phyloP scores from a whole-genome alignment of 92 coral and sea anemone genomes.

The Phymanthus crucifer region DNA sequence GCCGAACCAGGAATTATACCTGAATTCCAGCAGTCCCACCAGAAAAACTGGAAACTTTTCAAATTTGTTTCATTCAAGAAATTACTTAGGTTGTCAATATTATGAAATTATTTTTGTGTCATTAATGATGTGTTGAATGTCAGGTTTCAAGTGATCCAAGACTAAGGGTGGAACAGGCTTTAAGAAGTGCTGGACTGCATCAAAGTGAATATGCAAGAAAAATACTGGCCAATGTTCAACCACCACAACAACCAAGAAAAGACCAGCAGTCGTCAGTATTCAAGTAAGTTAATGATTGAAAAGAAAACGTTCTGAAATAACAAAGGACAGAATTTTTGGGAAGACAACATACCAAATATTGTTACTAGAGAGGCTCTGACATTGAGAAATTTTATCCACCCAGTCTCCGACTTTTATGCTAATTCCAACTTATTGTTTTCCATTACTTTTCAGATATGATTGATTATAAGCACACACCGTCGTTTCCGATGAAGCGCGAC shows the following conservation, averaged over 20 bases:
- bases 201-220: constrained; percentile 86
- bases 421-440: too few relatives aligned
- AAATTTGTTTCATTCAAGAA: not conserved
- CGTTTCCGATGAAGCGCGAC: too few relatives aligned
- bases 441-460: too few relatives aligned
- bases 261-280: constrained; percentile 92
- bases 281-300: too few relatives aligned
- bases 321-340: too few relatives aligned
- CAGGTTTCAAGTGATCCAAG: constrained; percentile 87
- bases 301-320: not conserved
- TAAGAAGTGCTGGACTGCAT: constrained; percentile 91
- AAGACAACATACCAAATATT: too few relatives aligned
- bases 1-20: not conserved
- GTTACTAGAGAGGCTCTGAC: too few relatives aligned
- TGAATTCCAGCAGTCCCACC: not conserved
- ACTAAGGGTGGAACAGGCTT: constrained; percentile 80
- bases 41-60: not conserved
- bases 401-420: too few relatives aligned
- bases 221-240: constrained; percentile 81
- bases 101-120: not conserved
- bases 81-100: too few relatives aligned
- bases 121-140: not conserved
- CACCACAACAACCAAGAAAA: constrained; percentile 84
- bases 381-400: too few relatives aligned
- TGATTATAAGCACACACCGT: too few relatives aligned